A percentile compares a stretch with the other conserved stretches of the same genome.
Conservation (phyloP, 1,140 invertebrate genomes). For the Brachionus koreanus region DNA sequence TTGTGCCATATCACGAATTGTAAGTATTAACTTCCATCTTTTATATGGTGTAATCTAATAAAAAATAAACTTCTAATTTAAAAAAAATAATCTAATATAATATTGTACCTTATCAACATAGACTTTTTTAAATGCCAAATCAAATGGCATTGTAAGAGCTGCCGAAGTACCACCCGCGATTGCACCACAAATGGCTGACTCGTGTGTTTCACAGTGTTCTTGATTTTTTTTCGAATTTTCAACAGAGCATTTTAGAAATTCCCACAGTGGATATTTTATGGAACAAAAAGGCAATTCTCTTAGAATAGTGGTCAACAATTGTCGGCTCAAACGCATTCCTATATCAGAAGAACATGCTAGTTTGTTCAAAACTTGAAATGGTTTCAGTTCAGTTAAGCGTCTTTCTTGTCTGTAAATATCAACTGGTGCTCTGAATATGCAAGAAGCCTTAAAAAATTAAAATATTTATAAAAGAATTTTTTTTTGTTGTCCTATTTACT, state of each 20-base stretch:
- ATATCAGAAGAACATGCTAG: conserved; percentile 12
- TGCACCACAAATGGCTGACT: conserved; percentile 14
- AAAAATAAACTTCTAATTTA: not conserved
- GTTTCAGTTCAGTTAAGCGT: not conserved
- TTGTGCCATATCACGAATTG: not conserved
- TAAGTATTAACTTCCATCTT: not conserved
- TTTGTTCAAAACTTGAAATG: conserved; percentile 8
- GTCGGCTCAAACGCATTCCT: not conserved
- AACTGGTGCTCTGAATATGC: conserved; percentile 2
- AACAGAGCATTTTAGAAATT: conserved; percentile 1
- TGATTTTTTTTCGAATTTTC: conserved; percentile 20
- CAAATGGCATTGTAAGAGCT: not conserved
- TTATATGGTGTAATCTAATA: not conserved
- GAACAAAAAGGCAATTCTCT: conserved; percentile 33
- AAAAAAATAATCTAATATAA: not conserved
- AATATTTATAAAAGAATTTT: not conserved
- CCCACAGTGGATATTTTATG: conserved; percentile 29
- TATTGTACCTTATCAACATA: conserved; percentile 13
- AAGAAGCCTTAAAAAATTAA: conserved; percentile 1
- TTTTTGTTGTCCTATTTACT: not conserved
- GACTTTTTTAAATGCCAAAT: not conserved
- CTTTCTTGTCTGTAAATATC: conserved; percentile 13
- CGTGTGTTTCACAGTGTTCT: conserved; percentile 7
- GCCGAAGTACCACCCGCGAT: not conserved
- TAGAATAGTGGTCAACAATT: conserved; percentile 4